Conservation (phyloP, 1,140 invertebrate genomes). For the Hyles euphorbiae region DNA sequence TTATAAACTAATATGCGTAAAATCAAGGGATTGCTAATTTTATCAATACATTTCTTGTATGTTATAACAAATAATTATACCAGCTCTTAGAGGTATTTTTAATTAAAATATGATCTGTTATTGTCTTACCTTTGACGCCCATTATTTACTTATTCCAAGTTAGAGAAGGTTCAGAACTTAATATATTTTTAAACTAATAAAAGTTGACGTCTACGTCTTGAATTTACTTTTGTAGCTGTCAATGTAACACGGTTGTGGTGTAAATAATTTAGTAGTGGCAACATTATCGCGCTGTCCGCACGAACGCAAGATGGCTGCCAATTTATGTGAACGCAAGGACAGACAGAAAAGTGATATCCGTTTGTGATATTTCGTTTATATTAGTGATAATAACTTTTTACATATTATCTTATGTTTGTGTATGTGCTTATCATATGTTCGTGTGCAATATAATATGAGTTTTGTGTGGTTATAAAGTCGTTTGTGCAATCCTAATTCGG, state of each 20-base stretch:
- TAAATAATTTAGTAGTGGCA: slow-evolving; percentile 31
- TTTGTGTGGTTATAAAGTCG: slow-evolving; percentile 58
- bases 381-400: slow-evolving; percentile 61
- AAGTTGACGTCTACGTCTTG: neutral
- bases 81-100: too few species aligned
- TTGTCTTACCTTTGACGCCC: too few species aligned
- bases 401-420: slow-evolving; percentile 51
- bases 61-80: too few species aligned
- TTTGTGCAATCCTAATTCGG: slow-evolving; percentile 65
- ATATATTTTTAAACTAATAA: too few species aligned
- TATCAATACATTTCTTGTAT: too few species aligned
- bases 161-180: too few species aligned
- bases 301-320: slow-evolving; percentile 72
- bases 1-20: too few species aligned
- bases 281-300: slow-evolving; percentile 44
- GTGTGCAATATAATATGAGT: slow-evolving; percentile 67
- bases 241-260: neutral
- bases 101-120: too few species aligned
- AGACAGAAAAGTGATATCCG: slow-evolving; percentile 64
- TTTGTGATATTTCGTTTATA: slow-evolving; percentile 56
- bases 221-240: neutral
- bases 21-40: too few species aligned
- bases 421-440: slow-evolving; percentile 45
- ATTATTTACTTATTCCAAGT: too few species aligned
- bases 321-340: slow-evolving; percentile 72